Conservation (phyloP, 92 coral and sea anemone genomes). For the Parazoanthus swiftii region DNA sequence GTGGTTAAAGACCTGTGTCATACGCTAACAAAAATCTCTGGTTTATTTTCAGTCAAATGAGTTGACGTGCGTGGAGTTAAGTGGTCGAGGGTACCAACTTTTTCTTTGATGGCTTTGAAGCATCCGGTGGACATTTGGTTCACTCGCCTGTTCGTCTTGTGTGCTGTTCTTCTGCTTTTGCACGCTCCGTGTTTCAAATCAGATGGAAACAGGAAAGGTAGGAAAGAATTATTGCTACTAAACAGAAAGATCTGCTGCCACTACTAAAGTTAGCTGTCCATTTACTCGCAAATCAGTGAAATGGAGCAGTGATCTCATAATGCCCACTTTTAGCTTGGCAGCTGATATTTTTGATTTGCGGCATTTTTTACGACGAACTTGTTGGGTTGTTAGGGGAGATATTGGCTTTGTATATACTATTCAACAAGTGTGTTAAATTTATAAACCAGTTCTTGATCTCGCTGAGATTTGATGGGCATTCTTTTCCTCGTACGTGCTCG, state of each 20-base stretch:
- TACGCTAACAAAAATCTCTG: not conserved
- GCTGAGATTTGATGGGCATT: slow-evolving; percentile 9
- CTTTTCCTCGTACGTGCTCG: slow-evolving; percentile 20
- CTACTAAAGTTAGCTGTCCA: not conserved
- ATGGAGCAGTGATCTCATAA: not conserved
- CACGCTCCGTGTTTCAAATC: slow-evolving; percentile 33
- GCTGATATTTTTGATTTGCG: not conserved
- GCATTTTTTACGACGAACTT: not conserved
- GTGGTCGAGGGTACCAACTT: not conserved
- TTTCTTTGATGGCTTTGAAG: not conserved
- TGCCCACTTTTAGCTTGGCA: not conserved
- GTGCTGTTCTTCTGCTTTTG: slow-evolving; percentile 9
- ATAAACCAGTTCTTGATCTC: not conserved
- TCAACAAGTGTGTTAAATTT: slow-evolving; percentile 27
- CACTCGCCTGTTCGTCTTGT: not conserved
- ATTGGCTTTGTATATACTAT: not conserved
- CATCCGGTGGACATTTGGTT: slow-evolving; percentile 22
- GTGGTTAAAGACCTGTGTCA: not conserved
- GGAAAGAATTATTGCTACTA: too few relatives aligned
- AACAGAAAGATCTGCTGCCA: not conserved
- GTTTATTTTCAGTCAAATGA: slow-evolving; percentile 12
- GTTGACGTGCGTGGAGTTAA: not conserved
- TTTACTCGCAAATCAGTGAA: not conserved
- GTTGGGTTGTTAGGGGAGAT: slow-evolving; percentile 13
- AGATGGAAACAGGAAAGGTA: slow-evolving; percentile 5